phyloP scores from a whole-genome alignment of 2,113 vertebrate genomes.

The Festucalex cinctus region DNA sequence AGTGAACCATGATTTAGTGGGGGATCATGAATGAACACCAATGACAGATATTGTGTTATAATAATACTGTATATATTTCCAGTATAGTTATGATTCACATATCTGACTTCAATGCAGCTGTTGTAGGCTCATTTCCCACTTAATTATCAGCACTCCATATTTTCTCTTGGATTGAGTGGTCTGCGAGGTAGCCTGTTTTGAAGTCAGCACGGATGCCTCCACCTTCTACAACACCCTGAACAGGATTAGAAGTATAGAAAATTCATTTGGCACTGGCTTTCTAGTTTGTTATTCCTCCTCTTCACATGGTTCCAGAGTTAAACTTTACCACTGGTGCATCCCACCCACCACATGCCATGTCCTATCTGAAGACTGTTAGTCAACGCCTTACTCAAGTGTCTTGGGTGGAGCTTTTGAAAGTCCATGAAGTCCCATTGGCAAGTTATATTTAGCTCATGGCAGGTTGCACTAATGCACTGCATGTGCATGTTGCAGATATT shows the following conservation, averaged over 20 bases:
- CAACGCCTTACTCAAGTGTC: slow-evolving; percentile 17
- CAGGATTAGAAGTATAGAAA: neutral
- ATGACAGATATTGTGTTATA: neutral
- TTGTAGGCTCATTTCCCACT: no score
- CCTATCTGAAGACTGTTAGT: neutral
- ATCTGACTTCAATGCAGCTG: no score
- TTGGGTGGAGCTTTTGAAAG: slow-evolving; percentile 29
- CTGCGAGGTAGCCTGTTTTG: neutral
- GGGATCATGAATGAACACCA: neutral
- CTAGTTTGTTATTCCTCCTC: slow-evolving; percentile 5
- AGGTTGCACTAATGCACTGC: neutral
- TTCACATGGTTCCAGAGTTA: slow-evolving; percentile 33
- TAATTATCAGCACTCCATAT: no score
- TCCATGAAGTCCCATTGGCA: neutral
- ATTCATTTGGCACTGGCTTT: no score
- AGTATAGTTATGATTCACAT: neutral
- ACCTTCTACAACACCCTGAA: neutral
- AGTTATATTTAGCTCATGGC: slow-evolving; percentile 11
- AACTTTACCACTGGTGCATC: slow-evolving; percentile 11
- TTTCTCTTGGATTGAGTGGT: neutral
- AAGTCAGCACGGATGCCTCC: neutral
- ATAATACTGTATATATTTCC: neutral
- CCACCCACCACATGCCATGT: slow-evolving; percentile 12
- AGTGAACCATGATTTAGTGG: neutral
- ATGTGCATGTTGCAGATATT: neutral